Conservation (phyloP, 1,140 invertebrate species). For the Apis mellifera region Amel_HAv3.1 CM009938.2:4701501-4702000, state of each 20-base stretch:
- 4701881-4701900: too few species aligned
- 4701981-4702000: too few species aligned
- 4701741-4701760: conserved; percentile 62
- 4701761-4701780: background rate
- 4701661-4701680: conserved; percentile 36
- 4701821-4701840: conserved; percentile 63
- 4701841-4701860: background rate
- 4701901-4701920: too few species aligned
- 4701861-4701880: background rate
- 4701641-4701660: conserved; percentile 33
- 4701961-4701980: too few species aligned
- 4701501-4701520: conserved; percentile 56
- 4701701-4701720: conserved; percentile 52
- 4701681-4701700: conserved; percentile 68
- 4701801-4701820: conserved; percentile 47
- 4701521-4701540: conserved; percentile 57
- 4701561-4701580: conserved; percentile 67
- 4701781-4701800: conserved; percentile 53
- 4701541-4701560: conserved; percentile 48
- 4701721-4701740: conserved; percentile 66
- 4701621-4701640: conserved; percentile 68
- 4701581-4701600: conserved; percentile 69
- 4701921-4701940: too few species aligned
- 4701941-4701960: too few species aligned
- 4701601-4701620: conserved; percentile 63